Percentiles rank a stretch among this genome's conserved stretches.
Conservation (phyloP, 2,113 vertebrate genomes). For the Parotia lawesii region DNA sequence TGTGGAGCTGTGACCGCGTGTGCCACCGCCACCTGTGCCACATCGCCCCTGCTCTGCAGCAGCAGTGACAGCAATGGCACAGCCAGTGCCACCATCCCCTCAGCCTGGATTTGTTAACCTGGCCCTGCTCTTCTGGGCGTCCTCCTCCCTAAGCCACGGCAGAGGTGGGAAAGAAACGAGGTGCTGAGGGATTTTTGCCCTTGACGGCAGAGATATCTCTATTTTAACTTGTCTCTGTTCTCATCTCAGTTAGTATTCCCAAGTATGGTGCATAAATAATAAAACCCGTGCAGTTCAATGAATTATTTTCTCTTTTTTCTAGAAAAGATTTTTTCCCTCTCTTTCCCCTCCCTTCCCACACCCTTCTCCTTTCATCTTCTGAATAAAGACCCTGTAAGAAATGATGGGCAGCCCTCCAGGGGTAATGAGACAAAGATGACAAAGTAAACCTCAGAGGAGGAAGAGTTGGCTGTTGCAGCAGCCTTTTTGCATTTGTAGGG, state of each 20-base stretch:
- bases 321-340: slow-evolving; percentile 17
- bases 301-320: slow-evolving; percentile 33
- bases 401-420: slow-evolving; percentile 57
- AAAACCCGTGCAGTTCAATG: slow-evolving; percentile 13
- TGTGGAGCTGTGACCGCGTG: background rate
- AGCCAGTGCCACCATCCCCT: background rate
- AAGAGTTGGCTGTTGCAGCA: background rate
- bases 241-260: slow-evolving; percentile 19
- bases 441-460: slow-evolving; percentile 37
- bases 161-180: background rate
- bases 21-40: fast-evolving
- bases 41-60: background rate
- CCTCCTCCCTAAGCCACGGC: background rate
- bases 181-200: background rate
- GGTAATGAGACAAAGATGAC: slow-evolving; percentile 49
- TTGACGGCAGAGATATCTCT: background rate
- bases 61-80: background rate
- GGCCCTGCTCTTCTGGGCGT: background rate
- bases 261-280: slow-evolving; percentile 55
- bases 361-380: slow-evolving; percentile 19
- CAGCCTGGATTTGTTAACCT: background rate
- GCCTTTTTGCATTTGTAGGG: background rate
- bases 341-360: background rate
- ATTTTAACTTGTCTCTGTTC: slow-evolving; percentile 12
- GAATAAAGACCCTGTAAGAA: slow-evolving; percentile 42